These are phyloP conservation scores for Netelia inedita DNA, from an alignment of 2,888 invertebrate genomes.

Conservation along the genomic window DNA sequence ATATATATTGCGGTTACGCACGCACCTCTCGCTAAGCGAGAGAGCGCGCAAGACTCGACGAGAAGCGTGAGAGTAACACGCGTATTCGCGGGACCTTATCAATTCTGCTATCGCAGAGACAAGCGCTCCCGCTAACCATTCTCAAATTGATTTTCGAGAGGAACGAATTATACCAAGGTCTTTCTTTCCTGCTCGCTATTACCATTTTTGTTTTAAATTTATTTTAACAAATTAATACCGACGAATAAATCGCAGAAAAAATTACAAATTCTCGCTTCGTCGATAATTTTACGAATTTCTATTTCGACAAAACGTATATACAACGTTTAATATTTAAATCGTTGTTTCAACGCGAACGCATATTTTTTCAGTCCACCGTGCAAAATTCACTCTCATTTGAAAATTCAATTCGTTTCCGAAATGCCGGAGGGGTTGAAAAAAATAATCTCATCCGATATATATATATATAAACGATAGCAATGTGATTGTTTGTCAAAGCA, in stretches of 20 bases:
- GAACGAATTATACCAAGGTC: background rate
- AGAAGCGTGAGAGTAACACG: background rate
- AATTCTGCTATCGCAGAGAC: slow-evolving; percentile 22
- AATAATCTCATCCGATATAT: slow-evolving; percentile 43
- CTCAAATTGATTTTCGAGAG: slow-evolving; percentile 14
- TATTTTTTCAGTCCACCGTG: background rate
- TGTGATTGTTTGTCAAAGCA: slow-evolving; percentile 29
- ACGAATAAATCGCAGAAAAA: too few relatives aligned
- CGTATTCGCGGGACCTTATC: background rate
- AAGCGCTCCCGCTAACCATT: background rate
- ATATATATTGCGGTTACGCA: slow-evolving; percentile 26
- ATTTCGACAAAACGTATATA: too few relatives aligned
- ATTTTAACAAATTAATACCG: too few relatives aligned
- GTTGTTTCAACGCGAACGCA: background rate
- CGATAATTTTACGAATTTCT: too few relatives aligned
- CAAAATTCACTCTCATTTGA: background rate
- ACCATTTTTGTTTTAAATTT: too few relatives aligned
- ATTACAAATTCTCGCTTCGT: too few relatives aligned
- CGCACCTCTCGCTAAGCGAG: slow-evolving; percentile 9
- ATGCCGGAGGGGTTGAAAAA: slow-evolving; percentile 5
- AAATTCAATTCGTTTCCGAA: background rate
- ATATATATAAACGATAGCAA: slow-evolving; percentile 22
- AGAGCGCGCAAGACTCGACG: background rate
- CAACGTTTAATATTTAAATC: too few relatives aligned
- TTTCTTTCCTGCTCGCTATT: too few relatives aligned